These are phyloP conservation scores for Columba livia DNA, from an alignment of 2,113 vertebrate species.

Conservation along the genomic window DNA sequence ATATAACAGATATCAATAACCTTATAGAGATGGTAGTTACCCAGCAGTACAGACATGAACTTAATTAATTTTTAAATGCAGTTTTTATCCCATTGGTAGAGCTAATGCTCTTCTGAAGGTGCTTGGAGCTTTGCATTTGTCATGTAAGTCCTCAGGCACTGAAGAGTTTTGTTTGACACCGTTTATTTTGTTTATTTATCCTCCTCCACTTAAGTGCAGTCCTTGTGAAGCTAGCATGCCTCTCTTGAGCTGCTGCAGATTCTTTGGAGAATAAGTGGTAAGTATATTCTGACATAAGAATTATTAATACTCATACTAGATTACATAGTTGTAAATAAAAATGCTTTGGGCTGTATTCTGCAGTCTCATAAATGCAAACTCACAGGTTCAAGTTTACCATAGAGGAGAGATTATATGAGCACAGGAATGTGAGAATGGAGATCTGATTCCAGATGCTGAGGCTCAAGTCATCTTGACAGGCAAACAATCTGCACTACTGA, in stretches of 20 bases:
- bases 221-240: not conserved
- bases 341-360: not conserved
- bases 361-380: not conserved
- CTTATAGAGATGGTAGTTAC: not conserved
- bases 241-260: not conserved
- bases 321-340: not conserved
- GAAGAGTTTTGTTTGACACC: not conserved
- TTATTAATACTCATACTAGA: not conserved
- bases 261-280: not conserved
- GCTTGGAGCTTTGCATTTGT: not conserved
- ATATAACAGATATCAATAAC: not conserved
- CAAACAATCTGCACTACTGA: fast-evolving
- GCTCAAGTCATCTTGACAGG: not conserved
- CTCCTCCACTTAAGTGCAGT: not conserved
- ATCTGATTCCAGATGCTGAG: not conserved
- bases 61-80: not conserved
- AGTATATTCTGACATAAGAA: not conserved
- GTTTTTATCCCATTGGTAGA: not conserved
- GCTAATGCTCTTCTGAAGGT: not conserved
- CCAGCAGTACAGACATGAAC: not conserved
- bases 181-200: not conserved
- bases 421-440: not conserved
- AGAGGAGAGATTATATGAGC: not conserved
- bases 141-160: not conserved
- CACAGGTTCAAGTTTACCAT: fast-evolving